Evolutionary conservation across 2,797 vertebrate species (phyloP).

Genomic region (Urophycis tenuis): DNA sequence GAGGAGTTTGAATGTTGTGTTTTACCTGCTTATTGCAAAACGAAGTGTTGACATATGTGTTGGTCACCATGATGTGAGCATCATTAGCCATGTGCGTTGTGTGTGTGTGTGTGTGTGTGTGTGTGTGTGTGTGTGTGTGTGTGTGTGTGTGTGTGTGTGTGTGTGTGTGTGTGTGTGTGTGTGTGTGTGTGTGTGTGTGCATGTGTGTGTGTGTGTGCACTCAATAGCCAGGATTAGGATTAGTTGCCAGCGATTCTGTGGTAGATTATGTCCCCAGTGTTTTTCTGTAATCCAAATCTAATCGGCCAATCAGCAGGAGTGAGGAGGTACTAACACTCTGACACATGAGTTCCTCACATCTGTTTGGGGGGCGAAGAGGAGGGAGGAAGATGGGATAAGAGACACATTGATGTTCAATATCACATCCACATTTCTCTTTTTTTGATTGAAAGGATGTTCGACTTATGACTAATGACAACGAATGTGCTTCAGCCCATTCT

Average conservation of each 20-base stretch:
- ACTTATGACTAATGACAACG: background rate
- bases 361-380: background rate
- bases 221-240: background rate
- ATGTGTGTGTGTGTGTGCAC: background rate
- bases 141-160: constrained; percentile 1
- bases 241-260: background rate
- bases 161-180: background rate
- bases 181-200: background rate
- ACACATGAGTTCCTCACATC: background rate
- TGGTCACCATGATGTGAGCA: background rate
- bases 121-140: constrained; percentile 6
- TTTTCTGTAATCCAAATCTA: constrained; percentile 21
- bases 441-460: background rate
- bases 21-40: background rate
- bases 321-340: constrained; percentile 8
- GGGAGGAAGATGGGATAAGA: background rate
- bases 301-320: constrained; percentile 15
- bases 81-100: background rate
- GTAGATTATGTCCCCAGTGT: constrained; percentile 7
- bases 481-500: background rate
- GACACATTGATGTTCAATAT: no score
- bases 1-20: background rate
- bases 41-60: background rate
- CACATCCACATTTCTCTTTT: no score
- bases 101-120: no score